Conservation (phyloP, 2,888 invertebrate species). For the Peribatodes rhomboidaria region DNA sequence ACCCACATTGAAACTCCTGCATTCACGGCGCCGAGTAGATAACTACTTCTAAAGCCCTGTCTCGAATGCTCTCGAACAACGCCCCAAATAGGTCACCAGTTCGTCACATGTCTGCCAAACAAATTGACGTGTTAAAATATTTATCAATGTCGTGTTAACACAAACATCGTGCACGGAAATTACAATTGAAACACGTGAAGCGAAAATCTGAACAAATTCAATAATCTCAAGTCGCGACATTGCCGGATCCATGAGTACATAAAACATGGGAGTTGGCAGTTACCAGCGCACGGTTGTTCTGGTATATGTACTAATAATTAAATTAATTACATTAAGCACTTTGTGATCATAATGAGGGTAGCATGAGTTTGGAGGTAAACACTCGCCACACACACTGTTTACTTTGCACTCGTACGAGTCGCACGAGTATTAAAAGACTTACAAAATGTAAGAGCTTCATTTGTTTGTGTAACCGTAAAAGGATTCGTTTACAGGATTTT, state of each 20-base stretch:
- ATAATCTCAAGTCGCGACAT: conserved; percentile 15
- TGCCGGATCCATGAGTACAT: conserved; percentile 6
- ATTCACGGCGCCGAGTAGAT: conserved; percentile 1
- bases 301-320: conserved; percentile 12
- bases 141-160: conserved; percentile 26
- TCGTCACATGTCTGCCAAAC: conserved; percentile 12
- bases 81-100: not conserved
- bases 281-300: conserved; percentile 11
- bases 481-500: too few species aligned
- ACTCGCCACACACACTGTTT: conserved; percentile 12
- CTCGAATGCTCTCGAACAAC: not conserved
- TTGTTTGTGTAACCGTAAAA: conserved; percentile 3
- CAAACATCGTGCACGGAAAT: conserved; percentile 35
- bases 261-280: conserved; percentile 4
- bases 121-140: conserved; percentile 23
- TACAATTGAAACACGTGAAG: conserved; percentile 33
- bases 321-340: conserved; percentile 25
- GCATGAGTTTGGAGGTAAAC: conserved; percentile 11
- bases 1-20: not conserved
- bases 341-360: conserved; percentile 27
- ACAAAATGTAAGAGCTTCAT: not conserved
- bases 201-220: conserved; percentile 31
- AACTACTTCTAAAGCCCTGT: not conserved
- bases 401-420: not conserved
- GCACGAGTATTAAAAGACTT: not conserved